Percentiles rank a stretch among this genome's conserved stretches.
Conservation (phyloP, 1,140 invertebrate genomes). For the Aphelinus certus region DNA sequence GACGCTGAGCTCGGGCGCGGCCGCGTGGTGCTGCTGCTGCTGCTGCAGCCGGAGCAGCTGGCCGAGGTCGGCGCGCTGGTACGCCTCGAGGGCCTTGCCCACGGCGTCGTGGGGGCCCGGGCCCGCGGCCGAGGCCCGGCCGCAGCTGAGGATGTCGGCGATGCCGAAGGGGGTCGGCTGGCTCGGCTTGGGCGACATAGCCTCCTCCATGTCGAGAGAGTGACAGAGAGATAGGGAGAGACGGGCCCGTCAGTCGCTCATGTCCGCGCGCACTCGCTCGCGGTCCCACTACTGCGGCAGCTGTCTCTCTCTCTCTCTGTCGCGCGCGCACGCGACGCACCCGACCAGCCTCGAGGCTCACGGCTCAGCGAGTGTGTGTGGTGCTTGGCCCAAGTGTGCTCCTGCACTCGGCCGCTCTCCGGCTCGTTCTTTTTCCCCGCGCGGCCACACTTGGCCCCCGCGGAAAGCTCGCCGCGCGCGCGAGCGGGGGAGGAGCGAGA, state of each 20-base stretch:
- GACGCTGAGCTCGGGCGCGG: constrained; percentile 54
- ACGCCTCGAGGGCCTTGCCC: neutral
- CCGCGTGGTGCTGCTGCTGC: constrained; percentile 37
- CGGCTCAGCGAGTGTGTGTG: constrained; percentile 44
- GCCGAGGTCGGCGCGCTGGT: neutral
- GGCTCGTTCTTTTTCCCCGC: constrained; percentile 44
- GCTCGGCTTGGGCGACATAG: constrained; percentile 49
- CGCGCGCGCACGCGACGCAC: constrained; percentile 20
- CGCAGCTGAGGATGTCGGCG: constrained; percentile 59
- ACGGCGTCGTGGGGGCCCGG: neutral
- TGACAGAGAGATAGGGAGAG: no score
- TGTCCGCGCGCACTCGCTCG: neutral
- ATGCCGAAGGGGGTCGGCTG: constrained; percentile 64
- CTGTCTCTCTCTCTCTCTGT: no score
- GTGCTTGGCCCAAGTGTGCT: constrained; percentile 64
- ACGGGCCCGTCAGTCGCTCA: neutral
- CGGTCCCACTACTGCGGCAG: no score
- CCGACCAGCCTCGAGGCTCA: constrained; percentile 46
- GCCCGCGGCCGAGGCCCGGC: neutral
- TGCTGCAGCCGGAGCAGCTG: constrained; percentile 22
- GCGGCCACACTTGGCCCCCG: neutral
- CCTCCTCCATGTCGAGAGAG: constrained; percentile 41
- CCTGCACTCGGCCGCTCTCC: constrained; percentile 41
- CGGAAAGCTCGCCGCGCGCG: neutral
- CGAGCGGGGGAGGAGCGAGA: neutral